Evolutionary conservation across 2,888 invertebrate genomes (phyloP).

Genomic region (Heliconius erato): DNA sequence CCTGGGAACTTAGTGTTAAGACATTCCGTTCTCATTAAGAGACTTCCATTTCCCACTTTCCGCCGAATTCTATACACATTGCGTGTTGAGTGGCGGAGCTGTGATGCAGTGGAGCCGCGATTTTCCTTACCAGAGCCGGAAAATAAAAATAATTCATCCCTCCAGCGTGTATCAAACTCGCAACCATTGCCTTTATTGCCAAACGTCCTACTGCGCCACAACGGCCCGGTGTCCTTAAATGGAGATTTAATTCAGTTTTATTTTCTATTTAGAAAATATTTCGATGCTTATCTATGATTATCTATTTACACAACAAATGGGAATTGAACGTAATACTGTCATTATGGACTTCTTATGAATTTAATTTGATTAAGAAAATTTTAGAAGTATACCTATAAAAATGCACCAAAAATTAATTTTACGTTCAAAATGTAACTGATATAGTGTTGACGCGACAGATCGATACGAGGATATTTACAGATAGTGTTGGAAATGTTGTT

Average conservation of each 20-base stretch:
- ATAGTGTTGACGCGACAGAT: constrained; percentile 56
- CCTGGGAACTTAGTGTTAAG: background rate
- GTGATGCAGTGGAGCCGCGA: too few species aligned
- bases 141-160: too few species aligned
- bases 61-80: background rate
- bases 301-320: background rate
- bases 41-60: background rate
- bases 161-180: too few species aligned
- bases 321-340: background rate
- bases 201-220: too few species aligned
- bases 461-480: constrained; percentile 76
- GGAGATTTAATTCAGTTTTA: too few species aligned
- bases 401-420: constrained; percentile 54
- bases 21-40: background rate
- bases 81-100: too few species aligned
- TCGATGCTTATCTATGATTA: background rate
- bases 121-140: too few species aligned
- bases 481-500: constrained; percentile 55
- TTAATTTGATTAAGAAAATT: background rate
- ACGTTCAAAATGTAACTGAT: constrained; percentile 49
- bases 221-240: too few species aligned
- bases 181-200: too few species aligned
- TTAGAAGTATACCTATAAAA: too few species aligned
- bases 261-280: too few species aligned
- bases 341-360: background rate